phyloP scores from a whole-genome alignment of 2,888 invertebrate species.

The Eupithecia tripunctaria region DNA sequence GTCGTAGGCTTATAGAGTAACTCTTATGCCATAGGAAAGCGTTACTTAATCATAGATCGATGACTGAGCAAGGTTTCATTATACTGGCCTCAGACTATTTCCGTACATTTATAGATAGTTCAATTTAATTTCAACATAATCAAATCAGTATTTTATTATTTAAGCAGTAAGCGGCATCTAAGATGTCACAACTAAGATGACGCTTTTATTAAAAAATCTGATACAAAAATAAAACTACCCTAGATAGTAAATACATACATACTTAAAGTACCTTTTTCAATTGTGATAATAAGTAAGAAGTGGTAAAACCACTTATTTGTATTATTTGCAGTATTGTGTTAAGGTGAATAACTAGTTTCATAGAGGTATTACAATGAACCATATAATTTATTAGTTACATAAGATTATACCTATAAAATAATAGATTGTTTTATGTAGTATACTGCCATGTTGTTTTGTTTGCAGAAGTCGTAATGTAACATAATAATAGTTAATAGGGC shows the following conservation, averaged over 20 bases:
- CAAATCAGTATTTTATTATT: not conserved
- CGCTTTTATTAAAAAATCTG: too few species aligned
- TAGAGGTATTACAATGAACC: not conserved
- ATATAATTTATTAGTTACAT: not conserved
- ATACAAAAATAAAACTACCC: not conserved
- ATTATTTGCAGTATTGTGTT: not conserved
- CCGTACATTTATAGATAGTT: not conserved
- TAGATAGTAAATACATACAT: not conserved
- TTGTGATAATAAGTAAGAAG: slow-evolving; percentile 3
- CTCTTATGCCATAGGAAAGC: too few species aligned
- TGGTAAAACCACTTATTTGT: not conserved
- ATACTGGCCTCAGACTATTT: not conserved
- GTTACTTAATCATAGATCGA: too few species aligned
- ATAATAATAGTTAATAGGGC: too few species aligned
- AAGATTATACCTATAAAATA: not conserved
- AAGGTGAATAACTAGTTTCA: not conserved
- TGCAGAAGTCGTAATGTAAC: not conserved
- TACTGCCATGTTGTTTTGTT: not conserved
- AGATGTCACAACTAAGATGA: too few species aligned
- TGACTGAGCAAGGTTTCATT: too few species aligned
- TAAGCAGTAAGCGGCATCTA: too few species aligned
- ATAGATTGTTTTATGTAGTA: not conserved
- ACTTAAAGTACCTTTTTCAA: not conserved
- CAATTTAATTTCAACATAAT: not conserved
- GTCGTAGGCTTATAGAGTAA: too few species aligned